These are phyloP conservation scores for Lepidotrigona ventralis DNA, from an alignment of 1,140 invertebrate species.

Conservation along the genomic window DNA sequence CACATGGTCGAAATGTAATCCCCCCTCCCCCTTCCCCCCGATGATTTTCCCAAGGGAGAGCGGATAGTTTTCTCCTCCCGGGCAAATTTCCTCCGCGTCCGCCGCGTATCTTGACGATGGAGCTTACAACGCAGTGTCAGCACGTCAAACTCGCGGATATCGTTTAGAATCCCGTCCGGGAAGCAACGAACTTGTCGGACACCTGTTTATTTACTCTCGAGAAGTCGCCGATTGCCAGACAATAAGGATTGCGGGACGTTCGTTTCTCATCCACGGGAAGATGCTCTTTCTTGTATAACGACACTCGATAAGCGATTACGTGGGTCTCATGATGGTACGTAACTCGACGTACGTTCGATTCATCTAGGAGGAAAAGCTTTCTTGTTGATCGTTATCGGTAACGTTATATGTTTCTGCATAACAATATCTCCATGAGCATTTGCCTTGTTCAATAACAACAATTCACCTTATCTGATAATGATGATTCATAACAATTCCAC, in stretches of 20 bases:
- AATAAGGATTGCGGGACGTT: neutral
- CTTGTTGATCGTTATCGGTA: neutral
- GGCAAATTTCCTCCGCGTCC: constrained; percentile 20
- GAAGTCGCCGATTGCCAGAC: too few relatives aligned
- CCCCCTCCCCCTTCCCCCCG: neutral
- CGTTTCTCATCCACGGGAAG: neutral
- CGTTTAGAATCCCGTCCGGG: neutral
- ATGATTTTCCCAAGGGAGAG: constrained; percentile 6
- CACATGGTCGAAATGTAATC: neutral
- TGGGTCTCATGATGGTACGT: constrained; percentile 44
- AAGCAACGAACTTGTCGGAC: too few relatives aligned
- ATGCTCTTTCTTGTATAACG: constrained; percentile 24
- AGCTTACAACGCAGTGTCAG: constrained; percentile 12
- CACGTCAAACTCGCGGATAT: neutral
- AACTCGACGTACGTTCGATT: neutral
- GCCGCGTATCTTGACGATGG: constrained; percentile 32
- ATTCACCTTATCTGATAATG: too few relatives aligned
- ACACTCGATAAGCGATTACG: constrained; percentile 23
- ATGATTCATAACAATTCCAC: too few relatives aligned
- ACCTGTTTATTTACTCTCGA: neutral
- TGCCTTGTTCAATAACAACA: too few relatives aligned
- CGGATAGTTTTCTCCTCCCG: constrained; percentile 15
- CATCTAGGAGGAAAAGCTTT: neutral
- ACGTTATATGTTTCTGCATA: neutral
- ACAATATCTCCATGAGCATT: neutral